These are phyloP conservation scores for Pentamera pediparva DNA, from an alignment of 53 echinoderm and acorn worm genomes.

Conservation along the genomic window DNA sequence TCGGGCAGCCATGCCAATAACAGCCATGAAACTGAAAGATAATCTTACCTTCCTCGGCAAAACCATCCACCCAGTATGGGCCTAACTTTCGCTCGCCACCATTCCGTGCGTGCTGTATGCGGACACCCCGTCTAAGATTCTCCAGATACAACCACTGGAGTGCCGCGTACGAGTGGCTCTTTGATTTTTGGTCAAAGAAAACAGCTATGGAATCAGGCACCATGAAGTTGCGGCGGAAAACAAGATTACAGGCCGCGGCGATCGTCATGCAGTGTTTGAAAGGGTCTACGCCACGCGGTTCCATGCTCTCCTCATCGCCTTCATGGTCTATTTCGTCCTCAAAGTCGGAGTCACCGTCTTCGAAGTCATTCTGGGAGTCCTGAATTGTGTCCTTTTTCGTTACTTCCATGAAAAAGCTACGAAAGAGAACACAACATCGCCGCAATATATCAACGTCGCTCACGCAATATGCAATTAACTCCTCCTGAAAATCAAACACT, in stretches of 20 bases:
- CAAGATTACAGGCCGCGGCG: conserved; percentile 48
- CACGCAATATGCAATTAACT: conserved; percentile 31
- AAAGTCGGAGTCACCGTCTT: too few species aligned
- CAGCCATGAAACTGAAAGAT: conserved; percentile 16
- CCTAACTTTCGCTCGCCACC: conserved; percentile 28
- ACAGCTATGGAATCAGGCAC: conserved; percentile 21
- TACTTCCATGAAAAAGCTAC: conserved; percentile 29
- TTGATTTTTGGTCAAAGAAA: background rate
- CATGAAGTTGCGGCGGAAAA: conserved; percentile 37
- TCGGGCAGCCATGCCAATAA: conserved; percentile 37
- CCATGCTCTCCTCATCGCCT: too few species aligned
- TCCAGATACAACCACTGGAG: conserved; percentile 32
- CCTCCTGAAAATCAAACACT: conserved; percentile 32
- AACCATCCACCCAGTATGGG: conserved; percentile 20
- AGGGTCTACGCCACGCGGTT: conserved; percentile 59
- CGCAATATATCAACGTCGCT: conserved; percentile 50
- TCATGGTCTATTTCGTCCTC: too few species aligned
- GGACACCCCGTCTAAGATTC: background rate
- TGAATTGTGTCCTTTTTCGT: background rate
- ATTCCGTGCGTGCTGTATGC: conserved; percentile 30
- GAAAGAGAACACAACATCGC: conserved; percentile 26
- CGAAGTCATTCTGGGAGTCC: too few species aligned
- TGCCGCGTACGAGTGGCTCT: conserved; percentile 19
- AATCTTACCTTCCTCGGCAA: background rate
- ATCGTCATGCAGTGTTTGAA: conserved; percentile 59